A percentile compares a stretch with the other conserved stretches of the same genome.
These are phyloP conservation scores for Tympanuchus pallidicinctus DNA, from an alignment of 2,113 vertebrate genomes.

Conservation along the genomic window DNA sequence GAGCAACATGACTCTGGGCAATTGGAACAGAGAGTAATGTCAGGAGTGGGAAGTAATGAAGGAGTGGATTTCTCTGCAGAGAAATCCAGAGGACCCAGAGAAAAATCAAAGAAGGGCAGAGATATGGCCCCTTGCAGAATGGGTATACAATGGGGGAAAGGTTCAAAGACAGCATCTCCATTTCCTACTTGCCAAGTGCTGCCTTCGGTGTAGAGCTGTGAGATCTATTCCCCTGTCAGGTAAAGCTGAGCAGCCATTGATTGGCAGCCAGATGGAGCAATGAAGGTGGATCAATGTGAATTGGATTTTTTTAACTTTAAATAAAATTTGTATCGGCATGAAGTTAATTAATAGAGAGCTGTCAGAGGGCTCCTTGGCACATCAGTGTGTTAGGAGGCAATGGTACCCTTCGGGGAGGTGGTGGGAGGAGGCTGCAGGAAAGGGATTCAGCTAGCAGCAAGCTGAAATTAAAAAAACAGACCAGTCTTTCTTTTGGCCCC, in stretches of 20 bases:
- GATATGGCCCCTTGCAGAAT: neutral
- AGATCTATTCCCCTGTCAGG: conserved; percentile 21
- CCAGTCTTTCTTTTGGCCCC: neutral
- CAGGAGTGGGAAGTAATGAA: neutral
- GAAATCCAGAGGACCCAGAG: neutral
- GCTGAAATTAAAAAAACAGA: conserved; percentile 37
- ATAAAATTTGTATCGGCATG: conserved; percentile 79
- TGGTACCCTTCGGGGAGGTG: conserved; percentile 39
- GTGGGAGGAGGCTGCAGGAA: conserved; percentile 44
- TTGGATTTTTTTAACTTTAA: conserved; percentile 79
- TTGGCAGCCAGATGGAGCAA: conserved; percentile 66
- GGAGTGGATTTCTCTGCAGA: neutral
- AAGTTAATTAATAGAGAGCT: conserved; percentile 80
- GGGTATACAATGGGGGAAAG: neutral
- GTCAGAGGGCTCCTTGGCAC: conserved; percentile 73
- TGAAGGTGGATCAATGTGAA: conserved; percentile 77
- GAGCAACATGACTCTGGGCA: neutral
- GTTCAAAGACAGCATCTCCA: neutral
- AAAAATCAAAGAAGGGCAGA: neutral
- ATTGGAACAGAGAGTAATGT: neutral
- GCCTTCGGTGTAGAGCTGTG: neutral
- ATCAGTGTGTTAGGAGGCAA: conserved; percentile 58
- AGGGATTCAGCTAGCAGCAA: conserved; percentile 42
- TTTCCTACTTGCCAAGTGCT: neutral
- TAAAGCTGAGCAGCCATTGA: conserved; percentile 66